Evolutionary conservation across 2,113 vertebrate genomes (phyloP), one percentile per base, ranked within the genome.

Genomic region (Callionymus lyra): DNA sequence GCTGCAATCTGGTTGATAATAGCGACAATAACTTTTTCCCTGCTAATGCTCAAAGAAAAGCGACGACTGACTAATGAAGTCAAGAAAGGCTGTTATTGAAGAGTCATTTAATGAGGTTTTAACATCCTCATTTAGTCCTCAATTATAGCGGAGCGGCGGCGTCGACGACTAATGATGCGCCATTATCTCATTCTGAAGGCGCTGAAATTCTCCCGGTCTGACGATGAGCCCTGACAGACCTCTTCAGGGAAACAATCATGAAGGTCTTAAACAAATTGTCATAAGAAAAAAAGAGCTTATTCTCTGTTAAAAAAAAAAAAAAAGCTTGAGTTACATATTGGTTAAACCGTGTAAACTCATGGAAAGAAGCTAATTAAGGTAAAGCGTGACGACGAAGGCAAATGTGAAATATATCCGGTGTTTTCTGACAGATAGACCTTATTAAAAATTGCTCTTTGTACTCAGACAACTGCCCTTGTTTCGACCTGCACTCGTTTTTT

Each of bases 91-190:
- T 4, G 21, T n/a, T 27, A 27, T 8, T 27, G 21, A 27, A 27
- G 21, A 27, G 21, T 34, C 17, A 13, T 57, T 38, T 10, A 31
- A 37, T 2, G 21, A 5, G 6, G 2, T 12, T 40, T 32, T 2
- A 5, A 16, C 0, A 0, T 33, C 43, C 42, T 46, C 49, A 43
- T 17, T 54, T 32, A 14, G 0, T 33, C 43, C 42, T 46, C 49
- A 43, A 27, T 54, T 32, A 14, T 4, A 35, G 55, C 3, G 19
- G 18, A 45, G 47, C 40, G 44, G 43, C 21, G 4, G 10, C 38
- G 16, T n/a, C n/a, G n/a, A n/a, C n/a, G 16, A 14, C 43, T 65
- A 63, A 61, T 59, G 56, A 62, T 21, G 59, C 3, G 9, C 55
- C 31, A 12, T 41, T 54, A 38, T 65, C 21, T 34, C 62, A 32